phyloP scores from a whole-genome alignment of 2,888 invertebrate genomes.

The Phania funesta region DNA sequence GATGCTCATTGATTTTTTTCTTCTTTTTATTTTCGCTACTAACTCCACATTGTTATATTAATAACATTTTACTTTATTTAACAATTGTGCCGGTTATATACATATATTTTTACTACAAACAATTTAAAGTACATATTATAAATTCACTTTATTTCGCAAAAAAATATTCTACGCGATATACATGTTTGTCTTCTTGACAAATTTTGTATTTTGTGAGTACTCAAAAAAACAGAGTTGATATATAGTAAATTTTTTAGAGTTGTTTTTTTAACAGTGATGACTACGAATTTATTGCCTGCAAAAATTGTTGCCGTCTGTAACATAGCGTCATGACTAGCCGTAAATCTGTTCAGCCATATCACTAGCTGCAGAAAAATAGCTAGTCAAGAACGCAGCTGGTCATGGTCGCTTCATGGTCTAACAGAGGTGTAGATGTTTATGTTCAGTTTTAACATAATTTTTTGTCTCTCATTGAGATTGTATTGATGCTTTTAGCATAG shows the following conservation, averaged over 20 bases:
- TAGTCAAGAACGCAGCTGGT: too few relatives aligned
- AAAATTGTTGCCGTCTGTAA: background rate
- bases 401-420: too few relatives aligned
- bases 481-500: too few relatives aligned
- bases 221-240: slow-evolving; percentile 51
- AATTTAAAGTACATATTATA: slow-evolving; percentile 15
- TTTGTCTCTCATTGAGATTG: too few relatives aligned
- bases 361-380: too few relatives aligned
- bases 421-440: too few relatives aligned
- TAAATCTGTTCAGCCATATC: too few relatives aligned
- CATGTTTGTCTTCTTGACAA: slow-evolving; percentile 52
- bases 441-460: too few relatives aligned
- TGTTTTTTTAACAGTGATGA: slow-evolving; percentile 1
- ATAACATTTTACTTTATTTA: background rate
- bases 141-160: slow-evolving; percentile 51
- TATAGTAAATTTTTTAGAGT: slow-evolving; percentile 24
- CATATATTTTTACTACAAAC: slow-evolving; percentile 40
- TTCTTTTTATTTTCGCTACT: slow-evolving; percentile 21
- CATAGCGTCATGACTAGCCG: too few relatives aligned
- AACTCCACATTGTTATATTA: slow-evolving; percentile 23
- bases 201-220: slow-evolving; percentile 51
- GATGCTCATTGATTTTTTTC: slow-evolving; percentile 65
- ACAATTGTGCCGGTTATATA: background rate
- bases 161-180: slow-evolving; percentile 50
- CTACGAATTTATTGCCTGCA: background rate